These are phyloP conservation scores for Polyommatus icarus DNA, from an alignment of 2,888 invertebrate species.

Conservation along the genomic window DNA sequence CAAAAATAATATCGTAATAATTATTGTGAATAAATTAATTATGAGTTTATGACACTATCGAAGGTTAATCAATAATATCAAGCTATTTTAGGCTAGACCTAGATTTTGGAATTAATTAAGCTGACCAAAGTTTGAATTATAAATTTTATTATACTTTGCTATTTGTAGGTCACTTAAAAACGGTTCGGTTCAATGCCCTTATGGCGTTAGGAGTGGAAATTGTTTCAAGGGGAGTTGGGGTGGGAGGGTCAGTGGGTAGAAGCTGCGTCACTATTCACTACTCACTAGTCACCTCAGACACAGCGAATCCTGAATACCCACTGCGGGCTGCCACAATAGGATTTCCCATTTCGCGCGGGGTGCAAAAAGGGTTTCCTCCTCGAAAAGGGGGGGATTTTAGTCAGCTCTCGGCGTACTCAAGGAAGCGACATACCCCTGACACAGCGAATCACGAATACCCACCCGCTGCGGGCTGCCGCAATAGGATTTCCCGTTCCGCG, in stretches of 20 bases:
- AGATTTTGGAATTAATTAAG: background rate
- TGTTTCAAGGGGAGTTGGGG: too few species aligned
- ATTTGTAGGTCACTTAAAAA: background rate
- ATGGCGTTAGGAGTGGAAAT: background rate
- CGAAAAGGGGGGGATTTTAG: background rate
- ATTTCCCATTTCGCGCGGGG: too few species aligned
- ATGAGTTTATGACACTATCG: background rate
- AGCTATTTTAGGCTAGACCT: conserved; percentile 1
- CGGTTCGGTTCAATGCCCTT: background rate
- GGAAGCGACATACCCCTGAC: background rate
- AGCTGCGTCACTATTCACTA: too few species aligned
- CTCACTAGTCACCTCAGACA: too few species aligned
- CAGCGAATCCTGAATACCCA: too few species aligned
- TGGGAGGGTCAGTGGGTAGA: too few species aligned
- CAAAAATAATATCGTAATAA: background rate
- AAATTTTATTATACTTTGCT: background rate
- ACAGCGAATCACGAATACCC: too few species aligned
- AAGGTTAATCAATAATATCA: background rate
- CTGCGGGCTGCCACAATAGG: too few species aligned
- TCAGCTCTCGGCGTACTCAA: background rate
- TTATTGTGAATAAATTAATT: background rate
- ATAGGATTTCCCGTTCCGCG: too few species aligned
- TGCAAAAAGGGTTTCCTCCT: too few species aligned
- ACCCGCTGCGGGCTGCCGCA: too few species aligned
- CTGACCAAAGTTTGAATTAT: background rate